Conservation (phyloP, 2,797 vertebrate species). For the Chromis chromis region DNA sequence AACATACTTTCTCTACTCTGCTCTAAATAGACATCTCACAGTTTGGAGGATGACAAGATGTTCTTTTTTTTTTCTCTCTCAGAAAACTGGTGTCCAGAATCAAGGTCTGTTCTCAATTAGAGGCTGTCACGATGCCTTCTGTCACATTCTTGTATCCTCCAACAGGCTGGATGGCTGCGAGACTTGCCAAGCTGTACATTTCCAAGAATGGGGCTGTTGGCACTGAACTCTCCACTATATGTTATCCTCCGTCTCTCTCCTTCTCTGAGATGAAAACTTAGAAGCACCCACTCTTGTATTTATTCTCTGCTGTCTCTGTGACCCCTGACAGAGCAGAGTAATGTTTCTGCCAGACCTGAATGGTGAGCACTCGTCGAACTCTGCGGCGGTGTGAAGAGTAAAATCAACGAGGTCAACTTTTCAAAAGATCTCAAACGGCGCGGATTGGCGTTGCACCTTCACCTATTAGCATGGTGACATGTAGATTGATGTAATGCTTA, state of each 20-base stretch:
- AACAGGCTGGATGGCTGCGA: constrained; percentile 32
- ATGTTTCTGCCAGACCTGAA: constrained; percentile 25
- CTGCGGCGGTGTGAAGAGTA: constrained; percentile 10
- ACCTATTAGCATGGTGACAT: neutral
- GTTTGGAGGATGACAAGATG: constrained; percentile 55
- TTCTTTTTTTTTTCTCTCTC: constrained; percentile 17
- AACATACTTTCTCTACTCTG: constrained; percentile 15
- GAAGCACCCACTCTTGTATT: constrained; percentile 27
- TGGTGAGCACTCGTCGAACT: constrained; percentile 12
- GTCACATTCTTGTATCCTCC: constrained; percentile 49
- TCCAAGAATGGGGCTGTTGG: constrained; percentile 56
- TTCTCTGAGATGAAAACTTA: constrained; percentile 41
- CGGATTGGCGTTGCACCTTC: neutral
- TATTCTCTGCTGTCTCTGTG: constrained; percentile 44
- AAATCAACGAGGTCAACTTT: constrained; percentile 21
- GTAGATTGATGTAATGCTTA: neutral
- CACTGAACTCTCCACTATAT: constrained; percentile 42
- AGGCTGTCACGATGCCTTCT: constrained; percentile 59
- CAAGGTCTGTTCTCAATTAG: constrained; percentile 65
- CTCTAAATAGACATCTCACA: constrained; percentile 49
- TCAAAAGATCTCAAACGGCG: neutral
- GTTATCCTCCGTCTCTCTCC: constrained; percentile 32
- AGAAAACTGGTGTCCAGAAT: constrained; percentile 50
- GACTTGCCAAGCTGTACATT: constrained; percentile 58
- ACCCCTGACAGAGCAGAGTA: constrained; percentile 25